These are phyloP conservation scores for Pseudocheirus occidentalis DNA, from an alignment of 2,797 vertebrate species.

Conservation along the genomic window DNA sequence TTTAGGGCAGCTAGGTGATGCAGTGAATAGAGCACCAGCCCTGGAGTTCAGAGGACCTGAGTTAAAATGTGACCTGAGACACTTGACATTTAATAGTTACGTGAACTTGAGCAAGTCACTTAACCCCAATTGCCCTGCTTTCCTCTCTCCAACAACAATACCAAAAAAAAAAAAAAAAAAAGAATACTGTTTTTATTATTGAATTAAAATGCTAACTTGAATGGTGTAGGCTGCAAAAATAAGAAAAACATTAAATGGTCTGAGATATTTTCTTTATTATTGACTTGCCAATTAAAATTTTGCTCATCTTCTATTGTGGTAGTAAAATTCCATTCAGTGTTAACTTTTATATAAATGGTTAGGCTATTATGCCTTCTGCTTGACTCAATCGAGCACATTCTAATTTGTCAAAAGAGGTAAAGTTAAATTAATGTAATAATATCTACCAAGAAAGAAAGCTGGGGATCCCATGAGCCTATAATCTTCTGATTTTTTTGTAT, in stretches of 20 bases:
- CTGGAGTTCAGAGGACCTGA: no score
- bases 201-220: neutral
- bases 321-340: neutral
- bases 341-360: neutral
- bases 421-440: neutral
- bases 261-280: neutral
- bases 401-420: neutral
- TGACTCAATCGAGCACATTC: neutral
- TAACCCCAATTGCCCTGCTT: no score
- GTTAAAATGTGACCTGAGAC: no score
- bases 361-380: neutral
- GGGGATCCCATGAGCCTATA: neutral
- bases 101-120: no score
- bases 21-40: no score
- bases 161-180: no score
- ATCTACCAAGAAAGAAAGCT: neutral
- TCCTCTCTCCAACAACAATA: no score
- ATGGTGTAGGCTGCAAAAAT: neutral
- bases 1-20: no score
- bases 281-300: conserved; percentile 11
- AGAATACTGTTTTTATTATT: no score
- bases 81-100: no score
- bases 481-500: neutral
- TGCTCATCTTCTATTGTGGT: neutral
- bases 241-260: no score